Evolutionary conservation across 2,113 vertebrate species (phyloP), one percentile per base, ranked within the genome.

Genomic region (Pycnonotus jocosus): DNA sequence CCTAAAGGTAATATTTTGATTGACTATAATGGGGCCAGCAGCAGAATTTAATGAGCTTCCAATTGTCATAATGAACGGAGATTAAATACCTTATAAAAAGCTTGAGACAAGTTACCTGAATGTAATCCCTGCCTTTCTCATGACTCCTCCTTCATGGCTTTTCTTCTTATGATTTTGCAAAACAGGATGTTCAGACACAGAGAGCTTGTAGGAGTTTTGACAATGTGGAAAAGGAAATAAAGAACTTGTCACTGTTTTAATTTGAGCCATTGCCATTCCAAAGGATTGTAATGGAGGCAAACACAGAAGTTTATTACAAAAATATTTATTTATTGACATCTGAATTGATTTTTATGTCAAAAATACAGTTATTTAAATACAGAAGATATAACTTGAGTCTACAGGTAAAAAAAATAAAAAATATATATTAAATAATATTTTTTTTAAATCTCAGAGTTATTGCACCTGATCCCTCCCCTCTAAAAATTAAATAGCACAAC

Each of bases 321-420:
- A 97, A 90, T 93, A 95, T 83, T 96, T 93, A 86, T 97, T 96
- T 97, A n/a, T 81, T 14, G 16, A 35, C 5, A 57, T 83, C 30
- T 47, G 30, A 48, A 38, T 86, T 82, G 66, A 86, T 86, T 88
- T 73, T 62, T 61, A 9, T 30, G 58, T 65, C 4, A 88, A 94
- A 96, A 94, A n/a, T 40, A 28, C 22, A 69, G 16, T 60, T 54
- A 30, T 38, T 88, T 84, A 78, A 86, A 81, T 84, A 89, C 6
- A 86, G 14, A 72, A 82, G n/a, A 65, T 61, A 58, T 4, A 82
- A 80, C 5, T 12, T 14, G 9, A 76, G 11, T 45, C 50, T 80
- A 60, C 12, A 42, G 51, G 40, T 35, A 4, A 69, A 94, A 95
- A 78, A 79, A 79, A 30, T 23, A 68, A 6, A n/a, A 5, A 15